Evolutionary conservation across 2,113 vertebrate species (phyloP), one percentile per base, ranked within the genome.

Genomic region (Pseudorhombus dupliciocellatus): DNA sequence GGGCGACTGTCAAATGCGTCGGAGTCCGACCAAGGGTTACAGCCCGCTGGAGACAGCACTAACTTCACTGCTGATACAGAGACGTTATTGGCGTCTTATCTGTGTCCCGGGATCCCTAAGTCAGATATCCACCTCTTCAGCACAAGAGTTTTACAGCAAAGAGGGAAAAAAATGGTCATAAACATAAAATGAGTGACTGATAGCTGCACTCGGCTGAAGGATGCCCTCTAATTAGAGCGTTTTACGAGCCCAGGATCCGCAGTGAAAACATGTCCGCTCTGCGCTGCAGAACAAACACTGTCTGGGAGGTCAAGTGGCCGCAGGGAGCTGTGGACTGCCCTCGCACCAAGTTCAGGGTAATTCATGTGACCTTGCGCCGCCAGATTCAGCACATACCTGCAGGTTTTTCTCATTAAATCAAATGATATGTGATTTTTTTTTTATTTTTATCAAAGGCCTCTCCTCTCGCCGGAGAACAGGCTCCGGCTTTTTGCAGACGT

Each of bases 121-220:
- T 60, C 78, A 74, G 44, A 63, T 79, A 58, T 73, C 74, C 63
- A 28, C 46, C 63, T 62, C 73, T 86, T 50, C 37, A 82, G 75
- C 53, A 22, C 34, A 31, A 16, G 31, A 56, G 65, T 77, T 89
- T 84, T 87, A 89, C 55, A 78, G 69, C 71, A 75, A 63, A 30
- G 21, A 21, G 46, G 21, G 56, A 73, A 86, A 83, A 85, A 87
- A 82, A 87, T 25, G 75, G 60, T 53, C 77, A 86, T 90, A 89
- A 92, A 90, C 71, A 73, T 80, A 57, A 87, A 88, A 84, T 87
- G 84, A 83, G 30, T 88, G 85, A 88, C 80, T 84, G 89, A 90
- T 88, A 91, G 77, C 77, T 80, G 77, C 88, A 73, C 80, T 85
- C 55, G 57, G 63, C 73, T 75, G 73, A 76, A 88, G 81, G 85